Base-by-base conservation (phyloP, 2,888 invertebrate species). In the Cryptocheilus praepositus region DNA sequence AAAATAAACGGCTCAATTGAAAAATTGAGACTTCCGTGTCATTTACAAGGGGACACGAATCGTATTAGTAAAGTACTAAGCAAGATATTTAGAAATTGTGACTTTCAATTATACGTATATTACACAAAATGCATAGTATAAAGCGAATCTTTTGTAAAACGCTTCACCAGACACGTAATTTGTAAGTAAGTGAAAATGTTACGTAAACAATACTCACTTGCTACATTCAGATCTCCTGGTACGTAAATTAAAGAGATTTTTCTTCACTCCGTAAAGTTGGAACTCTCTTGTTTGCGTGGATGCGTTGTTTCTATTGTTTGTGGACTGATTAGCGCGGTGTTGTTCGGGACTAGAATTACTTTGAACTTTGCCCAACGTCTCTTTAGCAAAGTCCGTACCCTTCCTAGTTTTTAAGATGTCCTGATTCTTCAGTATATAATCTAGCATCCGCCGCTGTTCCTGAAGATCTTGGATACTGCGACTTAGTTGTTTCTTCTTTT, bases 401-500 rank as follows among this genome's bases (percentile, higher is more conserved):
- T 80, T 79, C 2, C 71, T 67, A 1, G 83, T 83, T 55, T 78
- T 85, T 16, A 85, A 66, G 2, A 83, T 73, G 18, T 80, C 78
- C 62, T 82, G 81, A 65, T 85, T 85, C 59, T 74, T 79, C 13
- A 87, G 71, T 53, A 87, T 82, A 52, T 81, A 87, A 58, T 86
- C 85, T 45, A 89, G 73, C 2, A 87, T 81, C 1, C 83, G 82
- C 13, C 84, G 83, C 58, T 88, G 86, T 64, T 89, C 88, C 53
- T 89, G 83, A 21, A 89, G 86, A 67, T 87, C 84, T 25, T 88
- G 82, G 25, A 87, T 85, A 49, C 88, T 83, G 36, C 81, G 82
- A 79, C 85, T 80, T 45, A 86, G 77, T 8, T 82, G 74, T 18
- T 76, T 76, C 58, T 85, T 84, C 57, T 81, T 84, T 43, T 77